phyloP scores from a whole-genome alignment of 2,797 vertebrate species.

The Lacerta agilis region DNA sequence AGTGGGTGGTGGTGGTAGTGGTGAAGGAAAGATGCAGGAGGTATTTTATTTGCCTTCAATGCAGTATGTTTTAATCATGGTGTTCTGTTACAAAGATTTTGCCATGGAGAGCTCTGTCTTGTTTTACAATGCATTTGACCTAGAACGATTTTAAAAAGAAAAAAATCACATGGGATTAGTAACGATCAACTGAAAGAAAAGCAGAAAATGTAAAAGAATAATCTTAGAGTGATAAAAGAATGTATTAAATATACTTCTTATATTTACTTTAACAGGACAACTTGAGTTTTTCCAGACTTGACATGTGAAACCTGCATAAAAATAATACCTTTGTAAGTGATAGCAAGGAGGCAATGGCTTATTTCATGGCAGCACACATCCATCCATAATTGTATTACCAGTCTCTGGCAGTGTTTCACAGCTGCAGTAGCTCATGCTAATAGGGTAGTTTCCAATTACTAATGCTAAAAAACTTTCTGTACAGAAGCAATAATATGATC shows the following conservation, averaged over 20 bases:
- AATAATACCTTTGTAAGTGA: slow-evolving; percentile 60
- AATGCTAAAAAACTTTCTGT: slow-evolving; percentile 58
- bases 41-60: neutral
- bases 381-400: slow-evolving; percentile 58
- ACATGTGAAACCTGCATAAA: slow-evolving; percentile 45
- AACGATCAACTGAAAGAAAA: neutral
- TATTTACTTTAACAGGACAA: slow-evolving; percentile 48
- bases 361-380: slow-evolving; percentile 43
- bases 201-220: neutral
- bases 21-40: neutral
- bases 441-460: slow-evolving; percentile 64
- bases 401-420: slow-evolving; percentile 63
- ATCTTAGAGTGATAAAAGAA: slow-evolving; percentile 55
- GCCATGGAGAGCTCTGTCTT: neutral
- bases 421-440: slow-evolving; percentile 60
- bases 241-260: slow-evolving; percentile 24
- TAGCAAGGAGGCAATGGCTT: slow-evolving; percentile 54
- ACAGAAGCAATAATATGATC: slow-evolving; percentile 58
- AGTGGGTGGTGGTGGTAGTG: neutral
- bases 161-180: neutral
- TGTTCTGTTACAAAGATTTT: neutral
- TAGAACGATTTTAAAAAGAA: neutral
- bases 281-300: slow-evolving; percentile 65
- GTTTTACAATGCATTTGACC: neutral
- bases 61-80: no score